Evolutionary conservation across 2,888 invertebrate species (phyloP), one percentile per base, ranked within the genome.

Genomic region (Drosophila maculinotata): DNA sequence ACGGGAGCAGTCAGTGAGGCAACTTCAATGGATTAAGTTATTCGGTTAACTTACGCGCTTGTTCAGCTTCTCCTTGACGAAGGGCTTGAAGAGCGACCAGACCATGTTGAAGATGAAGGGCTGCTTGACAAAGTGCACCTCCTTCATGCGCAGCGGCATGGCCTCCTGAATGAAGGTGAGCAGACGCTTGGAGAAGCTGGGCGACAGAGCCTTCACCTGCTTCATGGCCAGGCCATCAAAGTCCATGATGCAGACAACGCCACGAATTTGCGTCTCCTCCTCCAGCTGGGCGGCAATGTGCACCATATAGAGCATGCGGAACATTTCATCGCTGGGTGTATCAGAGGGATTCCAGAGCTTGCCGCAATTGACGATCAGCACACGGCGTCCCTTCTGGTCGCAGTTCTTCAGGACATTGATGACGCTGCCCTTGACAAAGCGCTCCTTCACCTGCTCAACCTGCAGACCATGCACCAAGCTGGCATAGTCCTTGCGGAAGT

Each of bases 151-250:
- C 48, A 96, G 91, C 2, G 97, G 96, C 96, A 97, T 96, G 0
- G 97, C 96, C 59, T 97, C 96, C 91, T 97, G 97, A 77, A 97
- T 96, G 91, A 97, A 97, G 8, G 94, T 94, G 65, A 97, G 93
- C 48, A 97, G 93, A 45, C 95, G 94, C 92, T 94, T 94, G 47
- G 96, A 95, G 92, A 96, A 97, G 7, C 94, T 91, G 0, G 96
- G 96, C 0, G 94, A 93, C 47, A 97, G 90, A 0, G 94, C 95
- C 57, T 90, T 92, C 14, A 94, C 93, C 93, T 96, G 96, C 89
- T 94, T 93, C 94, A 95, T 95, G 6, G 94, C 93, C 87, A 97
- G 92, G 6, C 95, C 94, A 74, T 96, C 93, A 90, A 96, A 97
- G 91, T 97, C 96, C 95, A 97, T 96, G 66, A 97, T 92, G 15